A percentile compares a stretch with the other conserved stretches of the same genome.
phyloP scores from a whole-genome alignment of 2,888 invertebrate genomes.

The Candidula unifasciata region DNA sequence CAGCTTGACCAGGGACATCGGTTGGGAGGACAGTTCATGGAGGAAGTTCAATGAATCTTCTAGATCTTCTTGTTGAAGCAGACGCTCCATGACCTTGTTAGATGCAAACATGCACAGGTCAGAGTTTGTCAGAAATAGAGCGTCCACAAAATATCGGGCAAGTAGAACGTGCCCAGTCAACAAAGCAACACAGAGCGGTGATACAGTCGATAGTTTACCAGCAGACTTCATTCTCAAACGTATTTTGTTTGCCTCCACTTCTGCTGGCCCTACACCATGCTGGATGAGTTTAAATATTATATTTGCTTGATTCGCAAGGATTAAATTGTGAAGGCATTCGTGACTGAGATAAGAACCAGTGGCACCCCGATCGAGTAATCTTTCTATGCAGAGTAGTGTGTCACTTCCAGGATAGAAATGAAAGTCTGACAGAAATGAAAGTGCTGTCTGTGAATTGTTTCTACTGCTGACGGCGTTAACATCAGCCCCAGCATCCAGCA shows the following conservation, averaged over 20 bases:
- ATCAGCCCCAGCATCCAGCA: neutral
- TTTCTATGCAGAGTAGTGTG: neutral
- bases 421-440: too few species aligned
- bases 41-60: neutral
- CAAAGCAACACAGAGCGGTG: conserved; percentile 19
- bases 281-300: neutral
- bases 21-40: conserved; percentile 25
- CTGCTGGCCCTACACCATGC: neutral
- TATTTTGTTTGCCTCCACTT: neutral
- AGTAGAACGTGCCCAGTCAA: neutral
- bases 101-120: neutral
- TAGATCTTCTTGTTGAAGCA: neutral
- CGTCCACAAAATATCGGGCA: conserved; percentile 6
- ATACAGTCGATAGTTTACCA: neutral
- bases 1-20: conserved; percentile 7
- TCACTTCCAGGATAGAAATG: neutral
- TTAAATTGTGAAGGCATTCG: neutral
- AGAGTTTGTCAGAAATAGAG: conserved; percentile 3
- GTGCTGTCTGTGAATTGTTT: too few species aligned
- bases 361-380: neutral
- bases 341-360: neutral
- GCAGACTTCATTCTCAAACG: neutral
- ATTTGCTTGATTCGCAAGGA: neutral
- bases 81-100: neutral
- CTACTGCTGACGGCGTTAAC: neutral